Percentiles rank a stretch among this genome's conserved stretches.
Conservation (phyloP, 2,797 vertebrate genomes). For the Gymnodraco acuticeps region DNA sequence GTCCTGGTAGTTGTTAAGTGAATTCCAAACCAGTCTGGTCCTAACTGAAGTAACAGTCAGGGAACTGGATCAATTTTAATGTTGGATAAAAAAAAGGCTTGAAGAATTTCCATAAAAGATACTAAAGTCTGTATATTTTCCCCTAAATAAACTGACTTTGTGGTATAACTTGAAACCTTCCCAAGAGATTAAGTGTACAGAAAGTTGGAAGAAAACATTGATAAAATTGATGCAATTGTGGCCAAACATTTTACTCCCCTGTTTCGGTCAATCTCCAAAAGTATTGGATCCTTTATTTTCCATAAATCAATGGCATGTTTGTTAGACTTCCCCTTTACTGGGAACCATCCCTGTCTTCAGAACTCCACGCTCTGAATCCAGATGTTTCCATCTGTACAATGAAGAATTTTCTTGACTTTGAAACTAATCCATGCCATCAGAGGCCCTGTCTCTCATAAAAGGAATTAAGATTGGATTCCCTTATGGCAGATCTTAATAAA, state of each 20-base stretch:
- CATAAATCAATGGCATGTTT: not conserved
- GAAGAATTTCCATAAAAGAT: not conserved
- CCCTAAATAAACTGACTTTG: not conserved
- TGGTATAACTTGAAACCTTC: not conserved
- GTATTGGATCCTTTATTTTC: not conserved
- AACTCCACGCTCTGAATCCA: conserved; percentile 13
- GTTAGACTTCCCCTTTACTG: not conserved
- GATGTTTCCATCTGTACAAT: conserved; percentile 28
- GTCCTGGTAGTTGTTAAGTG: conserved; percentile 39
- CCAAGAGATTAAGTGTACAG: not conserved
- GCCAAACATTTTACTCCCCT: not conserved
- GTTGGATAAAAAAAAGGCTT: conserved; percentile 11
- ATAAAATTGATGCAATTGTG: not conserved
- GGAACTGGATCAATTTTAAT: conserved; percentile 24
- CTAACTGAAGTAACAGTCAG: not conserved
- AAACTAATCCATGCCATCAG: conserved; percentile 24
- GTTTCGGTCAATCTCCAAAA: not conserved
- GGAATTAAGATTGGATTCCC: conserved; percentile 16
- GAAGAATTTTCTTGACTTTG: conserved; percentile 22
- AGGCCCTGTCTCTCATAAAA: conserved; percentile 18
- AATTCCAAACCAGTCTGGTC: conserved; percentile 48
- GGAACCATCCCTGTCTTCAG: not conserved
- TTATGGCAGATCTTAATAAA: not conserved
- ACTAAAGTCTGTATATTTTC: conserved; percentile 4
- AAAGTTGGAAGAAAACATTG: not conserved